phyloP scores from a whole-genome alignment of 2,797 vertebrate genomes.

The Acanthopagrus latus region DNA sequence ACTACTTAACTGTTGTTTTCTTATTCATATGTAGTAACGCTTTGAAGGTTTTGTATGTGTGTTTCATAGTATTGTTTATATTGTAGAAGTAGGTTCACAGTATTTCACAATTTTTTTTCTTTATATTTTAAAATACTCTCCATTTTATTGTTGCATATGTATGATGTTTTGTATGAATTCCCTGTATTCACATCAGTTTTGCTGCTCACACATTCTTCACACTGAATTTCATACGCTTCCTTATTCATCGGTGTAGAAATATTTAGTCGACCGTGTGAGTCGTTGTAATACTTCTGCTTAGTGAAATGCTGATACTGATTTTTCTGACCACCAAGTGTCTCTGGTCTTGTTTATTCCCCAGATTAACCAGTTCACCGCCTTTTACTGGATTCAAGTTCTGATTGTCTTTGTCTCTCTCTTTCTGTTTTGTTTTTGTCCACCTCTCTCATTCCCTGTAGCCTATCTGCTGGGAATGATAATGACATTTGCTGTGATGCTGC shows the following conservation, averaged over 20 bases:
- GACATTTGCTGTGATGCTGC: conserved; percentile 91
- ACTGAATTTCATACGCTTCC: not conserved
- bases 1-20: not conserved
- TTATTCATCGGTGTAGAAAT: not conserved
- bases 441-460: conserved; percentile 80
- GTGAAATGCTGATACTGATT: not conserved
- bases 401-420: not conserved
- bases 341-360: not conserved
- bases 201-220: too few species aligned
- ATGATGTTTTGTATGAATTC: not conserved
- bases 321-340: not conserved
- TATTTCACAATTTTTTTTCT: not conserved
- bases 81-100: not conserved
- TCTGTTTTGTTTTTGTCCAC: conserved; percentile 24
- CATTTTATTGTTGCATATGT: not conserved
- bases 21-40: not conserved
- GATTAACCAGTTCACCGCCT: not conserved
- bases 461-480: conserved; percentile 92
- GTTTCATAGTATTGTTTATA: not conserved
- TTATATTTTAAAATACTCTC: not conserved
- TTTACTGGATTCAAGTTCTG: not conserved
- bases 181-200: not conserved
- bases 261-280: not conserved
- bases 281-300: not conserved
- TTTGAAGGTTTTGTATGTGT: too few species aligned